These are phyloP conservation scores for Chaetorhynchus papuensis DNA, from an alignment of 2,113 vertebrate species.

Conservation along the genomic window DNA sequence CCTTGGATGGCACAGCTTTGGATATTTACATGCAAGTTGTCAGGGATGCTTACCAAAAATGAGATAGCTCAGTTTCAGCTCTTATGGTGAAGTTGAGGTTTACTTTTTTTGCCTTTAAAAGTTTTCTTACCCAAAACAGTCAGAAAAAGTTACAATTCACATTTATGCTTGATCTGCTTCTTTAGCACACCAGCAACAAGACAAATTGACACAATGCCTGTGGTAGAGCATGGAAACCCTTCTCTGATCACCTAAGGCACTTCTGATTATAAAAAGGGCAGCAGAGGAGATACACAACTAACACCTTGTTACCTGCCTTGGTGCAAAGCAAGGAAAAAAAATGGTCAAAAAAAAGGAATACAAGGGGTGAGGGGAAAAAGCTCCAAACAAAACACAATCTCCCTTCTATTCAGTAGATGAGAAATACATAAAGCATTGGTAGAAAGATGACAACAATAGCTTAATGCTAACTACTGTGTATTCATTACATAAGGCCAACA, in stretches of 20 bases:
- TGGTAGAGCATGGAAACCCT: neutral
- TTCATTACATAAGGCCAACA: neutral
- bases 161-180: neutral
- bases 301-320: neutral
- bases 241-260: neutral
- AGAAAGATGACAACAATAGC: neutral
- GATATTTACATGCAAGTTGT: neutral
- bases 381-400: neutral
- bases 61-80: neutral
- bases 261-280: neutral
- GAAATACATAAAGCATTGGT: neutral
- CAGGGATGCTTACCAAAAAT: neutral
- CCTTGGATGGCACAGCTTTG: neutral
- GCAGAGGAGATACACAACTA: neutral
- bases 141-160: neutral
- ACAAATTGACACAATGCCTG: neutral
- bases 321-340: neutral
- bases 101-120: neutral
- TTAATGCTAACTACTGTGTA: neutral
- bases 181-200: neutral
- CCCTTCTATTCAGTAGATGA: neutral
- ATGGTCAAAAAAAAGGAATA: neutral
- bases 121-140: neutral
- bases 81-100: neutral
- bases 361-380: fast-evolving